These are phyloP conservation scores for Bothrops jararaca DNA, from an alignment of 2,113 vertebrate species.

Conservation along the genomic window DNA sequence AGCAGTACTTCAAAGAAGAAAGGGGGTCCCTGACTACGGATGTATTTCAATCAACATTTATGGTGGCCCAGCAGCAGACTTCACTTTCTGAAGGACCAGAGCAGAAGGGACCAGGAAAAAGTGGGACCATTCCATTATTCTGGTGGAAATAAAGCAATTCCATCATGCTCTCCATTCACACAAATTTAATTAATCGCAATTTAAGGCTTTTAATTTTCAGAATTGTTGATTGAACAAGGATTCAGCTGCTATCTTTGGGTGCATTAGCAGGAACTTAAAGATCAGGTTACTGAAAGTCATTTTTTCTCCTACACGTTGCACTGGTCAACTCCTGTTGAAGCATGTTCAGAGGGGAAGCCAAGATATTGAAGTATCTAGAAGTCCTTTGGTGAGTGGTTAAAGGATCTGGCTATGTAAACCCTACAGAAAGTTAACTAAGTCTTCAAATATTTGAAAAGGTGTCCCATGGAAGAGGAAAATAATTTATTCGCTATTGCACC, in stretches of 20 bases:
- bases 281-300: not conserved
- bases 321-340: not conserved
- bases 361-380: not conserved
- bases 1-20: not conserved
- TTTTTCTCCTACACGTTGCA: not conserved
- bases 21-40: not conserved
- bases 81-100: not conserved
- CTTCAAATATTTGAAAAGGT: not conserved
- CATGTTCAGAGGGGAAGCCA: not conserved
- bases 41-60: not conserved
- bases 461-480: not conserved
- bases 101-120: not conserved
- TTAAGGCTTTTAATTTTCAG: not conserved
- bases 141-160: not conserved
- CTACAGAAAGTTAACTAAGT: not conserved
- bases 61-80: too few species aligned
- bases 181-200: not conserved
- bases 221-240: not conserved
- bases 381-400: not conserved
- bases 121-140: not conserved
- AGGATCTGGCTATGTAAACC: not conserved
- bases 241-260: not conserved
- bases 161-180: not conserved
- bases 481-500: not conserved
- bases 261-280: not conserved